These are phyloP conservation scores for Halictus ligatus DNA, from an alignment of 2,888 invertebrate species.

Conservation along the genomic window DNA sequence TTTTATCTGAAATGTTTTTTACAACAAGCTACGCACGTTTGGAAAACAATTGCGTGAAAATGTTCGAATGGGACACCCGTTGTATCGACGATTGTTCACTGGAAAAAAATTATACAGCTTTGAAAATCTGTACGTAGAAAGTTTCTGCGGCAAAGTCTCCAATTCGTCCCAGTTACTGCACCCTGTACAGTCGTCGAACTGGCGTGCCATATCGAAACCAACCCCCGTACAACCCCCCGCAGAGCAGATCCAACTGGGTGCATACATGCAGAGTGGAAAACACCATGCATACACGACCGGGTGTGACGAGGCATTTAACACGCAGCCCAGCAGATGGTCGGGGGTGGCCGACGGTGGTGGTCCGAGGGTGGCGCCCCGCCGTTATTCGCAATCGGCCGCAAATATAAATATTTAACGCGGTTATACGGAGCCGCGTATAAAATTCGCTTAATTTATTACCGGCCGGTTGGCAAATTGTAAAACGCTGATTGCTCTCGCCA, in stretches of 20 bases:
- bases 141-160: neutral
- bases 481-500: slow-evolving; percentile 68
- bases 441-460: slow-evolving; percentile 73
- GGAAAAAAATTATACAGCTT: neutral
- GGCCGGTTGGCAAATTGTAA: slow-evolving; percentile 69
- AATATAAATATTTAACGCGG: slow-evolving; percentile 76
- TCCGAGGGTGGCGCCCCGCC: slow-evolving; percentile 32
- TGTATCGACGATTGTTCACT: neutral
- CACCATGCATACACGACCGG: slow-evolving; percentile 25
- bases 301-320: slow-evolving; percentile 68
- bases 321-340: slow-evolving; percentile 53
- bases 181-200: neutral
- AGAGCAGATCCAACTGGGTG: neutral
- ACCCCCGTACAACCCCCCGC: neutral
- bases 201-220: neutral
- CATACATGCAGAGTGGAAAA: neutral
- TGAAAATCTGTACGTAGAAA: neutral
- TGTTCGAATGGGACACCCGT: neutral
- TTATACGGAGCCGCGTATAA: slow-evolving; percentile 72
- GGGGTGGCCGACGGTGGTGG: neutral
- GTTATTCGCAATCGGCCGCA: slow-evolving; percentile 64
- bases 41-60: neutral
- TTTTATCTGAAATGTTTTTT: too few relatives aligned
- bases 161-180: neutral
- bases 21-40: neutral